Evolutionary conservation across 2,797 vertebrate species (phyloP).

Genomic region (Phoxinus dragarum): DNA sequence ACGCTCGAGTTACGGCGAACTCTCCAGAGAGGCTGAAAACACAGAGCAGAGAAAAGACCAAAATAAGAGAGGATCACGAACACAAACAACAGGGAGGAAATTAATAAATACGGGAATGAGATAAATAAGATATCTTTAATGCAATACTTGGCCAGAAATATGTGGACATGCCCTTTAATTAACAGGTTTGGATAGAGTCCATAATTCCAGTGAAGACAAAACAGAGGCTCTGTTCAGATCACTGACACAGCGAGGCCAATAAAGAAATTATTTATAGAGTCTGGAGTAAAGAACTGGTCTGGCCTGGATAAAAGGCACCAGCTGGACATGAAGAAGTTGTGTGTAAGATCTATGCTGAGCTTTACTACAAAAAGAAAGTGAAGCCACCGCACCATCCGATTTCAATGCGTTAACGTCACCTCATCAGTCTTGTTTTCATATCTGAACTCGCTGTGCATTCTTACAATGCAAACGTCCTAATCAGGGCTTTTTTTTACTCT

Average conservation of each 20-base stretch:
- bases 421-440: no score
- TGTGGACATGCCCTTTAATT: neutral
- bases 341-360: no score
- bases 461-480: no score
- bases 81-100: slow-evolving; percentile 2
- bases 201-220: neutral
- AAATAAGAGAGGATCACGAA: slow-evolving; percentile 3
- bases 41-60: slow-evolving; percentile 36
- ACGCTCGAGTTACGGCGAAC: slow-evolving; percentile 72
- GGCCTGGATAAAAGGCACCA: neutral
- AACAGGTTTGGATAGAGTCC: neutral
- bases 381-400: no score
- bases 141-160: slow-evolving; percentile 5
- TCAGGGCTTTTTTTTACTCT: no score
- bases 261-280: neutral
- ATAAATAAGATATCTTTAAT: neutral
- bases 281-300: neutral
- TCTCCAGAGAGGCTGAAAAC: slow-evolving; percentile 81
- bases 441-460: no score
- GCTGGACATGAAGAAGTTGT: neutral
- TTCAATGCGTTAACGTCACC: no score
- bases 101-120: slow-evolving; percentile 25
- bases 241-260: neutral
- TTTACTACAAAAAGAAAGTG: no score
- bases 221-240: neutral